phyloP scores from a whole-genome alignment of 2,888 invertebrate genomes.

The Dimorphilus gyrociliatus region DNA sequence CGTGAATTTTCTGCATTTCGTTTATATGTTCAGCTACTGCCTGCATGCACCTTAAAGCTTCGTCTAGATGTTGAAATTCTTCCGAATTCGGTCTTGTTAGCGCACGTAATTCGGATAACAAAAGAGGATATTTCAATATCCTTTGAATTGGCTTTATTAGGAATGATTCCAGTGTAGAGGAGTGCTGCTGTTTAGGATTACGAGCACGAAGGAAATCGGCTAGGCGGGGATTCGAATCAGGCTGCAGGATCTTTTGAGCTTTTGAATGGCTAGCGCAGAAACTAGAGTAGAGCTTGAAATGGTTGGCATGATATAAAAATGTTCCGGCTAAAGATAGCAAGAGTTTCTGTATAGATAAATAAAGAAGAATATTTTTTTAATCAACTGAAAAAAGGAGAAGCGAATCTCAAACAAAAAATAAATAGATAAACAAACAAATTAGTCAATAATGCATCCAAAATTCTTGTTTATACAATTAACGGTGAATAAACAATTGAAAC shows the following conservation, averaged over 20 bases:
- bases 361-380: too few species aligned
- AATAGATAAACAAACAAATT: conserved; percentile 4
- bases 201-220: conserved; percentile 84
- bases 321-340: conserved; percentile 88
- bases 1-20: conserved; percentile 98
- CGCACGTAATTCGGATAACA: conserved; percentile 19
- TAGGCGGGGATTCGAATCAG: conserved; percentile 89
- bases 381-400: too few species aligned
- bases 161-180: conserved; percentile 88
- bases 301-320: conserved; percentile 90
- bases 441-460: too few species aligned
- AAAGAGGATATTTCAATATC: conserved; percentile 84
- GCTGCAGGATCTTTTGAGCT: conserved; percentile 93
- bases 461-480: too few species aligned
- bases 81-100: conserved; percentile 79
- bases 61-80: conserved; percentile 79
- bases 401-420: too few species aligned
- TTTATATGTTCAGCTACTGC: conserved; percentile 97
- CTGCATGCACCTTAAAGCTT: conserved; percentile 87
- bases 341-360: conserved; percentile 78
- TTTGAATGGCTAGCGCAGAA: conserved; percentile 98
- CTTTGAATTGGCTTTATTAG: conserved; percentile 96
- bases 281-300: conserved; percentile 95
- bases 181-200: conserved; percentile 91
- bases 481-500: too few species aligned